Evolutionary conservation across 1,140 invertebrate genomes (phyloP).

Genomic region (Sinella curviseta): DNA sequence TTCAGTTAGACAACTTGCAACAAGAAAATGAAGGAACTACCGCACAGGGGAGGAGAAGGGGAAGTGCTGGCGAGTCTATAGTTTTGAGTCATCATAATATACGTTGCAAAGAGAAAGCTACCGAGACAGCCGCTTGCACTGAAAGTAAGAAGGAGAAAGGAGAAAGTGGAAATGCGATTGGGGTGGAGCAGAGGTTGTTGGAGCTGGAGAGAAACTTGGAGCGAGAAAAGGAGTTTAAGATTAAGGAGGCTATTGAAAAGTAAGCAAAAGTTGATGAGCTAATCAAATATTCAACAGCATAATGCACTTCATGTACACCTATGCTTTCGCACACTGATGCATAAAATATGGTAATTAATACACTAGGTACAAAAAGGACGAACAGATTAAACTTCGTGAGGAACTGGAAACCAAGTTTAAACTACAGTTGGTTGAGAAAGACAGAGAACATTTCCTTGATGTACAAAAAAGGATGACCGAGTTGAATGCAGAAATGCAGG

Average conservation of each 20-base stretch:
- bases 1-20: neutral
- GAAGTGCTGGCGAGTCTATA: neutral
- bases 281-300: constrained; percentile 33
- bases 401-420: constrained; percentile 43
- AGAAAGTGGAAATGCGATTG: neutral
- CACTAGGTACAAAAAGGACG: constrained; percentile 42
- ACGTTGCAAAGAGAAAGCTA: neutral
- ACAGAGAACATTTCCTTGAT: constrained; percentile 9
- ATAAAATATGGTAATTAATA: too few species aligned
- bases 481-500: neutral
- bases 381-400: constrained; percentile 35
- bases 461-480: neutral
- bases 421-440: constrained; percentile 38
- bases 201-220: constrained; percentile 36
- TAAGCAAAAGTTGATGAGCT: constrained; percentile 24
- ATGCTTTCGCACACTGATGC: too few species aligned
- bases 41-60: neutral
- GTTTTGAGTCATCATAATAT: too few species aligned
- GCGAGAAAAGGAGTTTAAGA: constrained; percentile 33
- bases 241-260: constrained; percentile 39
- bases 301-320: neutral
- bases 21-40: neutral
- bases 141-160: neutral
- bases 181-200: constrained; percentile 21
- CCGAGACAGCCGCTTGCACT: neutral